Conservation (phyloP, 1,140 invertebrate genomes). For the Anoplophora glabripennis region DNA sequence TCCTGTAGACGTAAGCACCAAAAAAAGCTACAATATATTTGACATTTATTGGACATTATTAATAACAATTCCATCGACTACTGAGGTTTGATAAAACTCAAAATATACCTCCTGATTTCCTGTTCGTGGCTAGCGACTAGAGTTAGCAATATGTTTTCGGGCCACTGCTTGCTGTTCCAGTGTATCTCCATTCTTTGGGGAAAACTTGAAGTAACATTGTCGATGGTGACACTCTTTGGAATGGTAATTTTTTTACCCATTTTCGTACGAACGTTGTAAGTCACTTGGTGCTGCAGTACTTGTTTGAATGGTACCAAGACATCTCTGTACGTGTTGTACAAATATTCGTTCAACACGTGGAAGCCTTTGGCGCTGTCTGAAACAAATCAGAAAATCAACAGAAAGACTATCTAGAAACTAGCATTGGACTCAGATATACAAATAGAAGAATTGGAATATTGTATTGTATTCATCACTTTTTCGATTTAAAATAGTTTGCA, state of each 20-base stretch:
- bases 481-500: too few relatives aligned
- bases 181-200: neutral
- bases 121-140: neutral
- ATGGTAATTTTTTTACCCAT: neutral
- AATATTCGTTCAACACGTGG: slow-evolving; percentile 1
- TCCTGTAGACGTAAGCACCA: too few relatives aligned
- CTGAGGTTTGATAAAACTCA: neutral
- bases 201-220: slow-evolving; percentile 17
- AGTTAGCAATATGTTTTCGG: neutral
- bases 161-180: neutral
- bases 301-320: neutral
- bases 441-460: too few relatives aligned
- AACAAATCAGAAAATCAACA: neutral
- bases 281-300: neutral
- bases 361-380: slow-evolving; percentile 6
- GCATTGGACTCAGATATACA: too few relatives aligned
- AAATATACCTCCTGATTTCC: slow-evolving; percentile 2
- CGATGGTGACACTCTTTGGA: slow-evolving; percentile 2
- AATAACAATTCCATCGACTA: too few relatives aligned
- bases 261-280: neutral
- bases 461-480: too few relatives aligned
- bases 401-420: too few relatives aligned
- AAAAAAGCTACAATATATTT: too few relatives aligned
- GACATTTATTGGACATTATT: too few relatives aligned
- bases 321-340: neutral